phyloP scores from a whole-genome alignment of 92 coral and sea anemone species.

The Pocillopora grandis region DNA sequence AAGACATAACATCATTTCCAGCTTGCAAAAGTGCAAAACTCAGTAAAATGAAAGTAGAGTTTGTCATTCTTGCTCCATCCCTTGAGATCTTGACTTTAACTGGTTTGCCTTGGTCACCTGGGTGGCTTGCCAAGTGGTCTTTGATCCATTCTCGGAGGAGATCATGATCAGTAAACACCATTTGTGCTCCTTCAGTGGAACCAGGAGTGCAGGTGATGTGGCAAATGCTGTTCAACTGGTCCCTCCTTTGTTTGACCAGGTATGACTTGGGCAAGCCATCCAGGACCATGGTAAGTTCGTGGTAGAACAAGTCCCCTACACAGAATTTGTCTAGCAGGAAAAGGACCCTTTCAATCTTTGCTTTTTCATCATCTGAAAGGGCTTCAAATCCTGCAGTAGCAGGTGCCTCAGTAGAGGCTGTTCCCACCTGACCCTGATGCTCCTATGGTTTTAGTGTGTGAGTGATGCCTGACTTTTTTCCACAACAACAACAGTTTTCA shows the following conservation, averaged over 20 bases:
- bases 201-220: neutral
- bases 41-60: neutral
- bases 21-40: neutral
- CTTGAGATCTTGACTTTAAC: neutral
- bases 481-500: neutral
- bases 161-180: neutral
- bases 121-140: neutral
- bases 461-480: neutral
- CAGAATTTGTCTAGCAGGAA: constrained; percentile 60
- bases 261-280: constrained; percentile 50
- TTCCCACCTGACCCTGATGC: neutral
- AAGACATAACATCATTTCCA: neutral
- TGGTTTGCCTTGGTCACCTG: neutral
- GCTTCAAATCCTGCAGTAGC: no score
- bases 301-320: constrained; percentile 52
- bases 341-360: constrained; percentile 43
- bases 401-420: no score
- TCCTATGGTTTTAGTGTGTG: neutral
- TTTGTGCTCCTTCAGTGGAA: no score
- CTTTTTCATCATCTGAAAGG: constrained; percentile 13
- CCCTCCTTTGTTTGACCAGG: constrained; percentile 59
- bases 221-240: constrained; percentile 42
- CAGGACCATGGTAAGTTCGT: constrained; percentile 53
- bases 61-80: neutral
- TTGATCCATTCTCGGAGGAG: neutral